These are phyloP conservation scores for Rhinoptilus africanus DNA, from an alignment of 2,113 vertebrate genomes.

Conservation along the genomic window DNA sequence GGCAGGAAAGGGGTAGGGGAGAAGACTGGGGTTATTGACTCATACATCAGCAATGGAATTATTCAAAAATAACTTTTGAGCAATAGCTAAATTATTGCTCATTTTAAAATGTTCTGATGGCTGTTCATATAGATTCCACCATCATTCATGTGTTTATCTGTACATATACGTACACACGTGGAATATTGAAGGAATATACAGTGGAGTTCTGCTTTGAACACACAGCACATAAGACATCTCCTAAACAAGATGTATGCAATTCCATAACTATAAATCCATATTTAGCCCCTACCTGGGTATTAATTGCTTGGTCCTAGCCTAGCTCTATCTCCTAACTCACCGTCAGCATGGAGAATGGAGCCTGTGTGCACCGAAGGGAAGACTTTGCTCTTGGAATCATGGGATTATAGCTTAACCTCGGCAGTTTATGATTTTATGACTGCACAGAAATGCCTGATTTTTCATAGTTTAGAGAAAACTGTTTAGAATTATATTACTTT, in stretches of 20 bases:
- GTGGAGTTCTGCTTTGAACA: neutral
- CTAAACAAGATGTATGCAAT: neutral
- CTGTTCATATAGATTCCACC: neutral
- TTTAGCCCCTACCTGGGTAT: fast-evolving
- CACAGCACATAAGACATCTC: neutral
- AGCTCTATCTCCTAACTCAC: fast-evolving
- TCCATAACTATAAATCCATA: neutral
- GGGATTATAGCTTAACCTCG: neutral
- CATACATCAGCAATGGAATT: fast-evolving
- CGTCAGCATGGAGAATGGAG: fast-evolving
- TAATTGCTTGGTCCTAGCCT: neutral
- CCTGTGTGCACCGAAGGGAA: neutral
- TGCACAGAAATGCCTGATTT: neutral
- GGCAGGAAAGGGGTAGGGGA: neutral
- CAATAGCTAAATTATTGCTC: neutral
- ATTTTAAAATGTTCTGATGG: neutral
- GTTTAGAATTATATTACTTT: neutral
- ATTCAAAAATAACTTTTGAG: neutral
- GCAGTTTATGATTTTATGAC: neutral
- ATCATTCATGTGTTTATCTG: neutral
- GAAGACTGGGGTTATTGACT: neutral
- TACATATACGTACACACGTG: no score
- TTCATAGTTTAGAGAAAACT: neutral
- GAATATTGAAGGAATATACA: neutral
- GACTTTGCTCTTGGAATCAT: neutral